A percentile compares a stretch with the other conserved stretches of the same genome.
phyloP scores from a whole-genome alignment of 2,888 invertebrate species.

The Bellardia bayeri region DNA sequence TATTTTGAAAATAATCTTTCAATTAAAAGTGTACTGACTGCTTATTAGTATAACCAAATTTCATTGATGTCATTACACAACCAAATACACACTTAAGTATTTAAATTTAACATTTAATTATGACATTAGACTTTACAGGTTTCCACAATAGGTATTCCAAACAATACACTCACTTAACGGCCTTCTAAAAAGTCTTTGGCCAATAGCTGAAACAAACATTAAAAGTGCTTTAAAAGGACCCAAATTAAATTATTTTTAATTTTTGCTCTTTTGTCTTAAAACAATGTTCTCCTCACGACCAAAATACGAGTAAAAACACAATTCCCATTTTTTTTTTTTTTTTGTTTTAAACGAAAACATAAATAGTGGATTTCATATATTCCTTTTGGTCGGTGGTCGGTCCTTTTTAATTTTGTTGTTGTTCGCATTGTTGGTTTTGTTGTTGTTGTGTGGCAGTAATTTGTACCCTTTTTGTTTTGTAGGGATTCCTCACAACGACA shows the following conservation, averaged over 20 bases:
- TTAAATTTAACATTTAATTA: conserved; percentile 1
- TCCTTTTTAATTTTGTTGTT: not conserved
- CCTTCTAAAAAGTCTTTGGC: conserved; percentile 9
- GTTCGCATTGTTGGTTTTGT: not conserved
- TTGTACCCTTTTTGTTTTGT: conserved; percentile 30
- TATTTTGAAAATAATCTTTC: too few relatives aligned
- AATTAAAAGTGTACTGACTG: too few relatives aligned
- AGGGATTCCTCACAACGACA: conserved; percentile 8
- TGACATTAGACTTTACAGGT: not conserved
- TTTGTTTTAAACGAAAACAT: not conserved
- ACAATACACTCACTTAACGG: not conserved
- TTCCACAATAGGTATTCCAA: not conserved
- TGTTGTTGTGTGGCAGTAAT: not conserved
- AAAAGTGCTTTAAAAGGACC: not conserved
- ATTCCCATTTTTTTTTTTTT: not conserved
- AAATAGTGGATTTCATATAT: conserved; percentile 8
- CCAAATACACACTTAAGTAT: not conserved
- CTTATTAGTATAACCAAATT: too few relatives aligned
- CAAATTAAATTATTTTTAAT: conserved; percentile 1
- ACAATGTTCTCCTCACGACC: not conserved
- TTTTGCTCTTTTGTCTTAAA: not conserved
- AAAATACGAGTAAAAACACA: not conserved
- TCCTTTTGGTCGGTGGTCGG: not conserved
- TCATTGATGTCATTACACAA: not conserved
- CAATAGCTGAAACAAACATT: not conserved